Evolutionary conservation across 1,140 invertebrate species (phyloP), one percentile per base, ranked within the genome.

Genomic region (Propsilocerus akamusi): DNA sequence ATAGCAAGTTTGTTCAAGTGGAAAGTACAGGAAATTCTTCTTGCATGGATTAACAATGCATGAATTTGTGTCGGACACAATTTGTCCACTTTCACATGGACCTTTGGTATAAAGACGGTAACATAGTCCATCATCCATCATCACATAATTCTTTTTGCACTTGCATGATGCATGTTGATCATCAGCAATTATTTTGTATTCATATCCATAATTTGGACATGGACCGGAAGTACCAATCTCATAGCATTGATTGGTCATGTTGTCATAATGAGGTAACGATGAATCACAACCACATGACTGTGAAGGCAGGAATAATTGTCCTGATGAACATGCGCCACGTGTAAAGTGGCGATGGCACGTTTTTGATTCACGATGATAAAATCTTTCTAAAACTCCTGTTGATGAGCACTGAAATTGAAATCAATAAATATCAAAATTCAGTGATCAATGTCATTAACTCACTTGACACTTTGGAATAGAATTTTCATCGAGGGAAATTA

Each of bases 261-360:
- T 68, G 57, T 86, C 73, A 61, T 80, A 87, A 56, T 87, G 81
- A 3, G 82, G 79, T 53, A 87, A 55, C 52, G 74, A 66, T 2
- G 61, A 53, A 49, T 77, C 70, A 54, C 85, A 88, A 22, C 81
- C 83, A 57, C 85, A 88, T 4, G 62, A 66, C 1, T 75, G 74
- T 5, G 76, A 76, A 0, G 83, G 82, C 49, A 87, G 61, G 61
- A 86, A 86, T 30, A 87, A 63, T 58, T 80, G 73, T 0, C 85
- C 84, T 58, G 78, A 75, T 26, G 73, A 72, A 58, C 85, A 88
- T 4, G 84, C 83, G 1, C 84, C 85, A 53, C 72, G 73, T 0
- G 80, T 80, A 56, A 78, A 86, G 59, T 84, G 80, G 55, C 86
- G 78, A 55, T 84, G 80, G 57, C 85, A 88, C 4, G 76, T 73